phyloP scores from a whole-genome alignment of 2,797 vertebrate genomes.

The Sylvilagus floridanus region DNA sequence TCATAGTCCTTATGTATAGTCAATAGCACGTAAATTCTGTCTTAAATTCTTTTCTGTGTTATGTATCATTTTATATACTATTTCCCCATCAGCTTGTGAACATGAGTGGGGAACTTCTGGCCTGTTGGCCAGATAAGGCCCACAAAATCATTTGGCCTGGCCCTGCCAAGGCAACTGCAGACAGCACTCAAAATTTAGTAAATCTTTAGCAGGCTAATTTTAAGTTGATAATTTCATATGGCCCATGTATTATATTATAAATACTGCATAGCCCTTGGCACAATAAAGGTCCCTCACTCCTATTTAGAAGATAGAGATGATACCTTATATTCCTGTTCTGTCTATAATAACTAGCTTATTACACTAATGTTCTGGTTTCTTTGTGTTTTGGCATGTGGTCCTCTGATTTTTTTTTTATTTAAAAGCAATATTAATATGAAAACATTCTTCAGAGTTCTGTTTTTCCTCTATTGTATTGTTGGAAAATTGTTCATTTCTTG shows the following conservation, averaged over 20 bases:
- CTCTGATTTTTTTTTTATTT: constrained; percentile 11
- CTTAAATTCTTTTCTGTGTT: background rate
- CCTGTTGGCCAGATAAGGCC: too few species aligned
- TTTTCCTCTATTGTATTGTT: background rate
- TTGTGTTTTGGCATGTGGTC: background rate
- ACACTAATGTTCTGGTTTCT: constrained; percentile 5
- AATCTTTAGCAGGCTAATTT: too few species aligned
- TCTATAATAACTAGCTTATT: constrained; percentile 1
- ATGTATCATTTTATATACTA: constrained; percentile 1
- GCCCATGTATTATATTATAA: too few species aligned
- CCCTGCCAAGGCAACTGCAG: too few species aligned
- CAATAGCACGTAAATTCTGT: background rate
- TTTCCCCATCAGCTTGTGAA: constrained; percentile 27
- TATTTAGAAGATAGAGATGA: background rate
- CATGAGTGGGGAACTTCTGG: too few species aligned
- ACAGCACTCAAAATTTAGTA: too few species aligned
- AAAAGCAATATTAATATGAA: constrained; percentile 2
- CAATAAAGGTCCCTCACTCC: too few species aligned
- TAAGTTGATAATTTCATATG: too few species aligned
- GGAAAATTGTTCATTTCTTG: background rate
- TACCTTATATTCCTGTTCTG: background rate
- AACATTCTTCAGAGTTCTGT: background rate
- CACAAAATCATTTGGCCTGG: too few species aligned
- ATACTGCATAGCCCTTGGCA: too few species aligned
- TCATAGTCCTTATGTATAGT: background rate